These are phyloP conservation scores for Notodonta dromedarius DNA, from an alignment of 2,888 invertebrate genomes.

Conservation along the genomic window DNA sequence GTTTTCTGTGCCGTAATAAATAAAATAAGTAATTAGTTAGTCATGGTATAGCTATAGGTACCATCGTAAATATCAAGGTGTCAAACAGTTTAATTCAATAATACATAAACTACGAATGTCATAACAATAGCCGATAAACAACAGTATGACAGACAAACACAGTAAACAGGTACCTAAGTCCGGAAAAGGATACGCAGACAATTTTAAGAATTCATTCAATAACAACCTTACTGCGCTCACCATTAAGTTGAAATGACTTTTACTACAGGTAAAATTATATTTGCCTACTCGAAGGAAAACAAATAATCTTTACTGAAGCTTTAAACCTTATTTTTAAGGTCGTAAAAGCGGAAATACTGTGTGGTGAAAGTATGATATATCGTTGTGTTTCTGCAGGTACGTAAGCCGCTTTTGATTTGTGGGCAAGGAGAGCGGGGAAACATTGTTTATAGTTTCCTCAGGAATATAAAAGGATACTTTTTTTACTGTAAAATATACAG, in stretches of 20 bases:
- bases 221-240: constrained; percentile 14
- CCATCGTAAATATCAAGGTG: too few species aligned
- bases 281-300: not conserved
- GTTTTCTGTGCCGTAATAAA: too few species aligned
- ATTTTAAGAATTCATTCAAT: constrained; percentile 13
- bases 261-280: constrained; percentile 13
- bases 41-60: too few species aligned
- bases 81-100: constrained; percentile 19
- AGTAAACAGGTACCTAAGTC: constrained; percentile 51
- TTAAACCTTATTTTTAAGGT: not conserved
- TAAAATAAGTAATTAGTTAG: too few species aligned
- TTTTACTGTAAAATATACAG: constrained; percentile 38
- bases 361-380: not conserved
- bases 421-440: constrained; percentile 62
- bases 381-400: constrained; percentile 49
- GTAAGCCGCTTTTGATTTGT: constrained; percentile 75
- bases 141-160: constrained; percentile 62
- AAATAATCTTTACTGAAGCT: not conserved
- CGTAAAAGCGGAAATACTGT: constrained; percentile 11
- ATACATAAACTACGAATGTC: constrained; percentile 40
- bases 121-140: constrained; percentile 69
- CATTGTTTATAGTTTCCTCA: constrained; percentile 74
- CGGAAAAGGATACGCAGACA: constrained; percentile 41
- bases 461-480: constrained; percentile 58
- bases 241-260: constrained; percentile 28